Evolutionary conservation across 2,797 vertebrate species (phyloP).

Genomic region (Micrastur ruficollis): DNA sequence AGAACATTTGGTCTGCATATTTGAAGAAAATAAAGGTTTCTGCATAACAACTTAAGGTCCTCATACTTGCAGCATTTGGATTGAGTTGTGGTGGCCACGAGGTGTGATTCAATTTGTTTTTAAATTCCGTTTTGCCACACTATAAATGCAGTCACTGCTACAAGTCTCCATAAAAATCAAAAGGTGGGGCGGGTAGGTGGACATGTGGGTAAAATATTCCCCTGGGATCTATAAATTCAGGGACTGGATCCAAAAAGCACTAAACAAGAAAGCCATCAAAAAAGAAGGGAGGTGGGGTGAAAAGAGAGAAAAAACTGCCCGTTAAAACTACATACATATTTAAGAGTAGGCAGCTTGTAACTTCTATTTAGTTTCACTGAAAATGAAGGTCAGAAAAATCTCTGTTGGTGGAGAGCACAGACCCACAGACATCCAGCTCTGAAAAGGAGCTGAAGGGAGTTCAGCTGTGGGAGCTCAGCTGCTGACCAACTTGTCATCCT

Average conservation of each 20-base stretch:
- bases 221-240: background rate
- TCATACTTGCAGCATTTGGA: slow-evolving; percentile 6
- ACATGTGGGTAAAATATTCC: background rate
- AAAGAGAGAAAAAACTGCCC: background rate
- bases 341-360: background rate
- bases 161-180: slow-evolving; percentile 11
- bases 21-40: slow-evolving; percentile 21
- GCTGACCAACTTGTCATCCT: background rate
- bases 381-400: background rate
- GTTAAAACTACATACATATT: background rate
- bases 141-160: slow-evolving; percentile 36
- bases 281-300: background rate
- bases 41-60: slow-evolving; percentile 2
- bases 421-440: background rate
- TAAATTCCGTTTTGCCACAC: slow-evolving; percentile 23
- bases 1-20: slow-evolving; percentile 37
- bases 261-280: slow-evolving; percentile 1
- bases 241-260: background rate
- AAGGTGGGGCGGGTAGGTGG: background rate
- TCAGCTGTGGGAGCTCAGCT: background rate
- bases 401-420: background rate
- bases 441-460: background rate
- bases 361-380: background rate
- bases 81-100: background rate
- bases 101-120: slow-evolving; percentile 63